These are phyloP conservation scores for Scomberomorus guttatus DNA, from an alignment of 2,797 vertebrate genomes.

Conservation along the genomic window DNA sequence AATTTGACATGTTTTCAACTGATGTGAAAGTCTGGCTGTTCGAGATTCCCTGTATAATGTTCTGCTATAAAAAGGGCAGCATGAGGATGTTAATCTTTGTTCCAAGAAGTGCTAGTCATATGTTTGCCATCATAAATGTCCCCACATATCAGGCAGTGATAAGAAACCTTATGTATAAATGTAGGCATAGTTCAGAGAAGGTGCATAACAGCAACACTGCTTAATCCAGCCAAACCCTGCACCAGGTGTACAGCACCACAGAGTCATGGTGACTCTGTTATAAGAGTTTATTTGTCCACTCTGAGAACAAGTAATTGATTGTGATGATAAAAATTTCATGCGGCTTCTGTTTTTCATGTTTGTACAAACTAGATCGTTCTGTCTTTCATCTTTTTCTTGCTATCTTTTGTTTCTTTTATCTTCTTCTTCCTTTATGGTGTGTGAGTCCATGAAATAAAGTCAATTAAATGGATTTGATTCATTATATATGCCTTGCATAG, in stretches of 20 bases:
- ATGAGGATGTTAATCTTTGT: background rate
- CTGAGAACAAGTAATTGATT: background rate
- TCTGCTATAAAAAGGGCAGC: too few species aligned
- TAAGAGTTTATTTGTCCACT: conserved; percentile 14
- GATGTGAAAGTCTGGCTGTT: background rate
- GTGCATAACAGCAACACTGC: too few species aligned
- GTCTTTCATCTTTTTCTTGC: conserved; percentile 25
- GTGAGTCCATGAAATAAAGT: conserved; percentile 10
- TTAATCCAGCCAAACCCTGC: background rate
- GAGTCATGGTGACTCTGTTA: background rate
- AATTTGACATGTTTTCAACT: too few species aligned
- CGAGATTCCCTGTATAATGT: too few species aligned
- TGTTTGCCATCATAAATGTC: background rate
- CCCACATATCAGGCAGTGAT: background rate
- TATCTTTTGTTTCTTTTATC: conserved; percentile 20
- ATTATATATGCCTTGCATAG: background rate
- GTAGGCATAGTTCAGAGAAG: background rate
- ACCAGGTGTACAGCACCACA: background rate
- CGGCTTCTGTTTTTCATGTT: conserved; percentile 12
- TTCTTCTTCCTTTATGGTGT: background rate
- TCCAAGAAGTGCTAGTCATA: too few species aligned
- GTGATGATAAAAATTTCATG: background rate
- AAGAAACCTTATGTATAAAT: background rate
- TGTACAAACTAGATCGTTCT: background rate
- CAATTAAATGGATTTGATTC: conserved; percentile 8